Evolutionary conservation across 2,888 invertebrate species (phyloP).

Genomic region (Coenonympha arcania): DNA sequence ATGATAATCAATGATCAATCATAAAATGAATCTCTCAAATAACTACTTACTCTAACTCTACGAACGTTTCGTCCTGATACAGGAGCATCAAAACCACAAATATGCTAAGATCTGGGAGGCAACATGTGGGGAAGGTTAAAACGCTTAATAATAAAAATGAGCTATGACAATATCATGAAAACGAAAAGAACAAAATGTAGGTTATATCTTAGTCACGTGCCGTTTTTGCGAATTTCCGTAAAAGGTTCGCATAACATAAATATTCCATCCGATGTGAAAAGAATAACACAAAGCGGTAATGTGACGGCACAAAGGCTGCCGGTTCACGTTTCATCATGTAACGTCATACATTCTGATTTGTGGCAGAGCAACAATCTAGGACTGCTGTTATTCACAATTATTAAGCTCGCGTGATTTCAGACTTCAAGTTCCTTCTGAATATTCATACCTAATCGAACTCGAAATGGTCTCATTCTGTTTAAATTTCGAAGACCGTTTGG

Average conservation of each 20-base stretch:
- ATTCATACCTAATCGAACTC: no score
- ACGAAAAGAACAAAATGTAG: constrained; percentile 1
- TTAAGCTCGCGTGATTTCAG: background rate
- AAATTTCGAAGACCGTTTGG: no score
- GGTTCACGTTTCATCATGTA: constrained; percentile 39
- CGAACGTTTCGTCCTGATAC: no score
- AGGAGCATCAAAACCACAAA: no score
- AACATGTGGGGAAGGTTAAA: no score
- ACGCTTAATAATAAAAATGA: background rate
- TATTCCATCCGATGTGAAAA: constrained; percentile 25
- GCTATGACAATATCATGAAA: constrained; percentile 2
- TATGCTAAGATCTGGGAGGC: no score
- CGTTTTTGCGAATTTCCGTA: constrained; percentile 11
- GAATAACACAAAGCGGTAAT: constrained; percentile 40
- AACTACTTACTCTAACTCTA: no score
- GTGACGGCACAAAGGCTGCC: constrained; percentile 44
- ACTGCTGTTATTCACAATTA: constrained; percentile 38
- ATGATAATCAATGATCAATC: no score
- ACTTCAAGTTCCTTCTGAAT: no score
- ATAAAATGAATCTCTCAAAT: no score
- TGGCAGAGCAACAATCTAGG: constrained; percentile 44
- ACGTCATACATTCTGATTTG: constrained; percentile 48
- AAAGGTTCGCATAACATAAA: constrained; percentile 13
- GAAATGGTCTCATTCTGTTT: no score
- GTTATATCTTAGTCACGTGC: constrained; percentile 9